Percentiles rank a stretch among this genome's conserved stretches.
These are phyloP conservation scores for Cheilosia variabilis DNA, from an alignment of 2,888 invertebrate genomes.

Conservation along the genomic window DNA sequence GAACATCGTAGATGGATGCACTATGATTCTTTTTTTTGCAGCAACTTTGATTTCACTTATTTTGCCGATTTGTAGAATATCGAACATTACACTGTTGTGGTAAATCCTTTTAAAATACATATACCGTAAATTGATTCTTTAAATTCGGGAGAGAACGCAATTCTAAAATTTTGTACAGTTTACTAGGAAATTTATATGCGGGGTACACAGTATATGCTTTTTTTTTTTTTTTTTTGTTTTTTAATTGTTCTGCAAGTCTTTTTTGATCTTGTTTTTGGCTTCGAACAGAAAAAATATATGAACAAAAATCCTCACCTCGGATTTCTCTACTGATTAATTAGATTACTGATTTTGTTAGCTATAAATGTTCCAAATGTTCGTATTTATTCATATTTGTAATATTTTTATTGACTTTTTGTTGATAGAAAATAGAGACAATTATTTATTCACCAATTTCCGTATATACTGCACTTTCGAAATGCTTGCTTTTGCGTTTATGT, in stretches of 20 bases:
- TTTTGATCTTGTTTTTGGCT: constrained; percentile 12
- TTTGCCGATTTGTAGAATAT: constrained; percentile 63
- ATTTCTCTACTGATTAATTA: constrained; percentile 52
- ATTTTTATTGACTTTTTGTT: constrained; percentile 22
- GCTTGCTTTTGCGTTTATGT: constrained; percentile 9
- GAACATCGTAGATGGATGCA: constrained; percentile 94
- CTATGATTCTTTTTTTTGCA: constrained; percentile 94
- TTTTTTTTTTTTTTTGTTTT: background rate
- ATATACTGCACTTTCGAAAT: constrained; percentile 11
- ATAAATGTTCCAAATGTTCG: constrained; percentile 63
- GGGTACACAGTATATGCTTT: constrained; percentile 1
- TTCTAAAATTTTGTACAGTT: constrained; percentile 7
- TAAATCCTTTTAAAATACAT: constrained; percentile 33
- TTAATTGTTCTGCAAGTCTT: background rate
- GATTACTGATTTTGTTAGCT: constrained; percentile 47
- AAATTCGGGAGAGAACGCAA: constrained; percentile 3
- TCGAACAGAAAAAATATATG: constrained; percentile 41
- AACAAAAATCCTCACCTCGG: constrained; percentile 37
- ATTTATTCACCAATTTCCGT: background rate
- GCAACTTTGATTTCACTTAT: constrained; percentile 82
- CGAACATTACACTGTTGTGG: constrained; percentile 67
- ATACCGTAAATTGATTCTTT: constrained; percentile 26
- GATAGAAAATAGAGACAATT: constrained; percentile 29
- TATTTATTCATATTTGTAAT: constrained; percentile 68
- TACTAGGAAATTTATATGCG: constrained; percentile 1